Conservation (phyloP, 2,797 vertebrate species). For the Luscinia megarhynchos region DNA sequence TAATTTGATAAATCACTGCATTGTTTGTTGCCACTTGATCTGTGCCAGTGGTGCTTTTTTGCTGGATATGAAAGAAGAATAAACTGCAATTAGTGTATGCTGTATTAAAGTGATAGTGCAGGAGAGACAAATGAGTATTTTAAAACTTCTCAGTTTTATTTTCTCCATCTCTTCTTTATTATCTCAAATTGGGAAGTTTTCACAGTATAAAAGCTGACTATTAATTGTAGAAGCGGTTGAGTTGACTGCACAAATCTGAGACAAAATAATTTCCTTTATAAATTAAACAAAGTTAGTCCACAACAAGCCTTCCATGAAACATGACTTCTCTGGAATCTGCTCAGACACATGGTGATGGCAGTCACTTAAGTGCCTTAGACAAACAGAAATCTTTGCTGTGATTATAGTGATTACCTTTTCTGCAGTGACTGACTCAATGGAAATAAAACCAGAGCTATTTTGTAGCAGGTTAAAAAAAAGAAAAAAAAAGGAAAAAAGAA, state of each 20-base stretch:
- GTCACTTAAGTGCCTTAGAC: slow-evolving; percentile 40
- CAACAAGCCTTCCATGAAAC: not conserved
- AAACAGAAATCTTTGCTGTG: slow-evolving; percentile 57
- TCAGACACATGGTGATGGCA: slow-evolving; percentile 37
- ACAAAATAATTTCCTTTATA: not conserved
- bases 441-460: slow-evolving; percentile 47
- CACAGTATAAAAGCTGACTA: not conserved
- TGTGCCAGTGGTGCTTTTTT: not conserved
- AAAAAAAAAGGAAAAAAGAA: not conserved
- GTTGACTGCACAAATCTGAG: not conserved
- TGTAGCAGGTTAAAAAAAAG: not conserved
- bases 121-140: not conserved
- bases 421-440: slow-evolving; percentile 1
- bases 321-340: slow-evolving; percentile 21
- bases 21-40: not conserved
- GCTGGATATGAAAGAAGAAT: not conserved
- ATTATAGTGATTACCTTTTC: slow-evolving; percentile 44
- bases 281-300: not conserved
- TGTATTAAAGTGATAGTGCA: not conserved
- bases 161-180: not conserved
- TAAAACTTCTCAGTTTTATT: not conserved
- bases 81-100: not conserved
- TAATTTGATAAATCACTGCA: not conserved
- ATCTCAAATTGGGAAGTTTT: not conserved
- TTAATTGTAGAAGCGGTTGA: slow-evolving; percentile 3